Conservation (phyloP, 2,888 invertebrate genomes). For the Papilio protenor region DNA sequence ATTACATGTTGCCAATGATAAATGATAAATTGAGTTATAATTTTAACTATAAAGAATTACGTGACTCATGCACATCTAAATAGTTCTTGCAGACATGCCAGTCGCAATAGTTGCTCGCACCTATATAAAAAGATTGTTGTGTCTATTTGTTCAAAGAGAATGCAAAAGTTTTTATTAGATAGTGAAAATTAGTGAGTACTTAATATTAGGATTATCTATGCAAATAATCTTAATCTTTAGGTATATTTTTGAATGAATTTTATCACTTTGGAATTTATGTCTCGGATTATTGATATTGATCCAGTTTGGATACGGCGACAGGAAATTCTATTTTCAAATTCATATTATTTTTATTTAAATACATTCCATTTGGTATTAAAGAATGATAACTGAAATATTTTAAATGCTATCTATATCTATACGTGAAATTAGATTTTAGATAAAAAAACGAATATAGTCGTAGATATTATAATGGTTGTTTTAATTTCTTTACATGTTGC, state of each 20-base stretch:
- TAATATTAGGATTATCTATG: neutral
- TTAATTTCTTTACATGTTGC: neutral
- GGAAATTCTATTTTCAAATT: neutral
- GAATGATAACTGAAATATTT: slow-evolving; percentile 13
- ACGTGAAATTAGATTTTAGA: slow-evolving; percentile 12
- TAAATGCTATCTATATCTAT: neutral
- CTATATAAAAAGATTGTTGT: too few species aligned
- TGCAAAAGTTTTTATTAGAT: too few species aligned
- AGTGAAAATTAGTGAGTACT: neutral
- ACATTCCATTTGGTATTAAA: neutral
- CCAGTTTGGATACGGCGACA: neutral
- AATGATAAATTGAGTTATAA: neutral
- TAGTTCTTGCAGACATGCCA: neutral
- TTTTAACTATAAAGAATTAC: neutral
- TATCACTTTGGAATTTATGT: slow-evolving; percentile 10
- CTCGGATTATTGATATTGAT: slow-evolving; percentile 6
- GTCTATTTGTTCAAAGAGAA: too few species aligned
- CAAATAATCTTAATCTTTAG: slow-evolving; percentile 2
- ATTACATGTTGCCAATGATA: neutral
- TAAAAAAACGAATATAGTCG: neutral
- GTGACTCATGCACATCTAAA: neutral
- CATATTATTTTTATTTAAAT: slow-evolving; percentile 12
- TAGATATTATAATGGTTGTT: neutral
- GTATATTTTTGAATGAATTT: slow-evolving; percentile 11
- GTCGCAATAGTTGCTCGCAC: neutral